Conservation (phyloP, 2,113 vertebrate species). For the Oreochromis niloticus region DNA sequence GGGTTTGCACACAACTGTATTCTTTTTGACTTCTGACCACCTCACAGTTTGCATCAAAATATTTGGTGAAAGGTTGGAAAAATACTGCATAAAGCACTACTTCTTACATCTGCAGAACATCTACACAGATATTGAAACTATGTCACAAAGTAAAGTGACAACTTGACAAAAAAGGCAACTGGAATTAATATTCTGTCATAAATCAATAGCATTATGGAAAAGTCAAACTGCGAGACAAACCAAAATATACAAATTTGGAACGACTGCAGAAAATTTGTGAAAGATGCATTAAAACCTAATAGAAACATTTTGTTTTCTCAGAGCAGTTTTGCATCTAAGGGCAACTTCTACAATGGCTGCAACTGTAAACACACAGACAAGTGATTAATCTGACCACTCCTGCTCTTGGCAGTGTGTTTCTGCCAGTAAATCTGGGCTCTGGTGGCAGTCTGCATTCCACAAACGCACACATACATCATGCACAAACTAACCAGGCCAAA, state of each 20-base stretch:
- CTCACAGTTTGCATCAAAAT: not conserved
- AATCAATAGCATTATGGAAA: not conserved
- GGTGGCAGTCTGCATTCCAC: conserved; percentile 34
- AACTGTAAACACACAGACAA: not conserved
- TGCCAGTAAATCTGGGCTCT: conserved; percentile 47
- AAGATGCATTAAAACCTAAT: not conserved
- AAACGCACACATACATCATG: not conserved
- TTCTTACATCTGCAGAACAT: not conserved
- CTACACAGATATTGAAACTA: not conserved
- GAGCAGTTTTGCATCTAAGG: not conserved
- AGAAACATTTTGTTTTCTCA: not conserved
- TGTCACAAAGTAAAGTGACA: not conserved
- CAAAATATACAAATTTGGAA: not conserved
- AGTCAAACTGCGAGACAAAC: not conserved
- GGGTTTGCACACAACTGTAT: not conserved
- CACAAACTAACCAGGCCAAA: conserved; percentile 11
- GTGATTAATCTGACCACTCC: conserved; percentile 66
- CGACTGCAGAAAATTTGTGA: not conserved
- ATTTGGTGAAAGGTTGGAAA: not conserved
- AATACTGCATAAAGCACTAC: not conserved
- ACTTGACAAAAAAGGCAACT: not conserved
- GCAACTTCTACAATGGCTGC: not conserved
- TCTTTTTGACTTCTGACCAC: not conserved
- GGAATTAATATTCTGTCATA: not conserved
- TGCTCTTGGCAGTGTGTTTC: conserved; percentile 44